phyloP scores from a whole-genome alignment of 2,888 invertebrate species.

The Andrena flavipes region DNA sequence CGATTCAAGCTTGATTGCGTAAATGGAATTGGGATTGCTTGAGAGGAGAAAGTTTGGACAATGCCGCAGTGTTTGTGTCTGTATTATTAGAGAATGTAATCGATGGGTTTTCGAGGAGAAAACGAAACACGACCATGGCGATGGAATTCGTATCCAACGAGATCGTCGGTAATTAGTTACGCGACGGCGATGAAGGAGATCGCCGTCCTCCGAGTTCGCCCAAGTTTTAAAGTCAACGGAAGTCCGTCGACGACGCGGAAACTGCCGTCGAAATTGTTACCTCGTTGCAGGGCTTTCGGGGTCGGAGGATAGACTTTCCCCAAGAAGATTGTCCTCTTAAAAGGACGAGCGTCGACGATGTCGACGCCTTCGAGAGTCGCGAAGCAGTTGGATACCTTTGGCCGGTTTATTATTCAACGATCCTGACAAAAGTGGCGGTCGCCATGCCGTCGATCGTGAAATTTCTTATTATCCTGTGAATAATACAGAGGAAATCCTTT shows the following conservation, averaged over 20 bases:
- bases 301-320: constrained; percentile 24
- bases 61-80: too few species aligned
- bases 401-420: constrained; percentile 59
- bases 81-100: constrained; percentile 2
- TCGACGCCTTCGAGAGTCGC: constrained; percentile 3
- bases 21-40: neutral
- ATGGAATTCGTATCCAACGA: constrained; percentile 1
- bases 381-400: constrained; percentile 39
- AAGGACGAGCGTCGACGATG: constrained; percentile 9
- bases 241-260: constrained; percentile 19
- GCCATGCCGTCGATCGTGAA: neutral
- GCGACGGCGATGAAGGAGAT: constrained; percentile 10
- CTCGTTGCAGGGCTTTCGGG: constrained; percentile 17
- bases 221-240: constrained; percentile 27
- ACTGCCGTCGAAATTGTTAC: constrained; percentile 29
- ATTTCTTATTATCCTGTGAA: neutral
- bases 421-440: constrained; percentile 47
- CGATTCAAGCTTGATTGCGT: neutral
- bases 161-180: constrained; percentile 5
- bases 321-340: constrained; percentile 45
- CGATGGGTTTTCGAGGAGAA: neutral
- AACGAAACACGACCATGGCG: neutral
- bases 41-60: too few species aligned
- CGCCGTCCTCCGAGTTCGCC: neutral
- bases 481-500: neutral